Base-by-base conservation (phyloP, 1,140 invertebrate genomes). In the Drosophila ogumai region DNA sequence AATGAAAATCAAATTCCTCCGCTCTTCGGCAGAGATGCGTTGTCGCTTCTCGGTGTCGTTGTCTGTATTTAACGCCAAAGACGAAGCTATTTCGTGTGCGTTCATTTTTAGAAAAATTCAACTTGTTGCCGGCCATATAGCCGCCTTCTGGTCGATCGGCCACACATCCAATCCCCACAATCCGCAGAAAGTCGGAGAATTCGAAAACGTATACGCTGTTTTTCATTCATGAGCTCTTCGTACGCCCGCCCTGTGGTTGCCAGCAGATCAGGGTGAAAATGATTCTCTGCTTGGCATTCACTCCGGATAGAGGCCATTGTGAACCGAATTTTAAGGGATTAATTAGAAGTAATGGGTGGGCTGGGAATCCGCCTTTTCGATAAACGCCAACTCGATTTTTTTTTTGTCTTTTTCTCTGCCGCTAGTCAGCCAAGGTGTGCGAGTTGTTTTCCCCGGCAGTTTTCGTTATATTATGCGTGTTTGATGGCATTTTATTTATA, bases 31-130 rank as follows among this genome's bases (percentile, higher is more conserved):
- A 41, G 63, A 72, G 71, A 69, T 87, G 84, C 84, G 79, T 88
- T 79, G 71, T 86, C 69, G 67, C 50, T 69, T 34, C 68, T 56
- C 66, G 66, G 38, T 71, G 66, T 60, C 74, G 75, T 59, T 77
- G 81, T 50, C 69, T 43, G 75, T 67, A 85, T 87, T 88, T 90
- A 90, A 90, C 86, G 86, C 85, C 85, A 90, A 90, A 90, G 55
- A 90, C 85, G 85, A 90, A 86, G 86, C 80, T 90, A 90, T 81
- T 88, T 88, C 77, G 77, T 88, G 85, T 84, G 79, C 75, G 77
- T 90, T 90, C 85, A 90, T 79, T 90, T 90, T 90, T 90, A 90
- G 85, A 90, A 90, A 90, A 79, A 90, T 90, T 71, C 85, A 90
- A 90, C 86, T 90, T 90, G 81, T 90, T 90, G 85, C 85, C 85